Conservation (phyloP, 2,797 vertebrate genomes). For the Eremophila alpestris region DNA sequence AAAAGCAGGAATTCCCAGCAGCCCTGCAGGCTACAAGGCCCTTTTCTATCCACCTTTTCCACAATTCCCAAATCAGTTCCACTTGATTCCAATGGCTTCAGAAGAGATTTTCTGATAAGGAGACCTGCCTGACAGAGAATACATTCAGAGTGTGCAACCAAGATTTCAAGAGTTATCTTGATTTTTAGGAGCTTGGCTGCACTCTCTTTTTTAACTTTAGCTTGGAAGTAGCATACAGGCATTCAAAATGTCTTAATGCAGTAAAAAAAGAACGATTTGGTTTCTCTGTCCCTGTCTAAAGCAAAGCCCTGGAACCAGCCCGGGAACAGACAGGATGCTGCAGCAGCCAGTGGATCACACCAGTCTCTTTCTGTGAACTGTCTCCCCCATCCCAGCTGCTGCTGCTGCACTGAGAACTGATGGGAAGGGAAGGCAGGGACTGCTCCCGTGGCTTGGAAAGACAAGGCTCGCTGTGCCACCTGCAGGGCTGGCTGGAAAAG, state of each 20-base stretch:
- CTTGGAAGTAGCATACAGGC: background rate
- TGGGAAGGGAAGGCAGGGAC: background rate
- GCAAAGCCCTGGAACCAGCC: background rate
- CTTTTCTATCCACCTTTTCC: background rate
- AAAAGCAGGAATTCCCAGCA: conserved; percentile 43
- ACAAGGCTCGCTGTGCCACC: conserved; percentile 69
- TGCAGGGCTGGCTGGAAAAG: conserved; percentile 65
- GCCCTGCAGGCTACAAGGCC: conserved; percentile 10
- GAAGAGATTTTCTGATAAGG: background rate
- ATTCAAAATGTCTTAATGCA: background rate
- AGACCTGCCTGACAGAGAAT: background rate
- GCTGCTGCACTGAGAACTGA: background rate
- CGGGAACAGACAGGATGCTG: background rate
- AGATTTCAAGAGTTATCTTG: background rate
- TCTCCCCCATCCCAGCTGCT: background rate
- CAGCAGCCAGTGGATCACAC: background rate
- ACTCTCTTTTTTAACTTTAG: background rate
- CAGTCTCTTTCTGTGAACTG: background rate
- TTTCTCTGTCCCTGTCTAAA: background rate
- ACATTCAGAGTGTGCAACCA: background rate
- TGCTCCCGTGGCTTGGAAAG: background rate
- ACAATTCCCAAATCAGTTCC: conserved; percentile 1
- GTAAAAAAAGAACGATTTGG: fast-evolving
- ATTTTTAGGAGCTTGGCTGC: background rate
- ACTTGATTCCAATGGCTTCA: conserved; percentile 4